phyloP scores from a whole-genome alignment of 2,797 vertebrate species.

The Phoeniculus purpureus region DNA sequence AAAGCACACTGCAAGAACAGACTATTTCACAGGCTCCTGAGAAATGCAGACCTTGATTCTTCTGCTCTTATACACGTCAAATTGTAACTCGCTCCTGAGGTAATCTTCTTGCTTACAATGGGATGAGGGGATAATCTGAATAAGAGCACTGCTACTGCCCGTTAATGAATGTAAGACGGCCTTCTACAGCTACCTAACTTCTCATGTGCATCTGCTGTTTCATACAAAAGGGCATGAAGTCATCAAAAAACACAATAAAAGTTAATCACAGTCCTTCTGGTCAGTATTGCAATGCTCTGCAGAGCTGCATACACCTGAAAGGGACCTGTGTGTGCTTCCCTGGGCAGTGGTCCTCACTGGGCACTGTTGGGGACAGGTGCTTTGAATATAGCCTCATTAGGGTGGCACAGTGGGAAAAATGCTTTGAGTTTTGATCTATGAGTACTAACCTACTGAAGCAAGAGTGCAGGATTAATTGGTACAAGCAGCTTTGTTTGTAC shows the following conservation, averaged over 20 bases:
- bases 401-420: neutral
- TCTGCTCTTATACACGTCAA: neutral
- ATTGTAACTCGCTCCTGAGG: neutral
- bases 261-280: neutral
- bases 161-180: neutral
- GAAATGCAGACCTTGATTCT: neutral
- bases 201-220: neutral
- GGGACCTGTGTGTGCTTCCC: accelerated
- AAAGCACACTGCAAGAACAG: neutral
- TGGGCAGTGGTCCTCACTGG: neutral
- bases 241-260: neutral
- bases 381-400: neutral
- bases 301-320: neutral
- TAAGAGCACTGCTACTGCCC: neutral
- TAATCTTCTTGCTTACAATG: neutral
- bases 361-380: neutral
- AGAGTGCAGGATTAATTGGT: neutral
- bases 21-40: neutral
- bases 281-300: neutral
- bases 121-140: neutral
- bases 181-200: neutral
- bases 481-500: neutral
- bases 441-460: neutral
- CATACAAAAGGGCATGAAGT: neutral
- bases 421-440: neutral